Percentiles rank a stretch among this genome's conserved stretches.
phyloP scores from a whole-genome alignment of 2,797 vertebrate species.

The Ptychadena robeensis region DNA sequence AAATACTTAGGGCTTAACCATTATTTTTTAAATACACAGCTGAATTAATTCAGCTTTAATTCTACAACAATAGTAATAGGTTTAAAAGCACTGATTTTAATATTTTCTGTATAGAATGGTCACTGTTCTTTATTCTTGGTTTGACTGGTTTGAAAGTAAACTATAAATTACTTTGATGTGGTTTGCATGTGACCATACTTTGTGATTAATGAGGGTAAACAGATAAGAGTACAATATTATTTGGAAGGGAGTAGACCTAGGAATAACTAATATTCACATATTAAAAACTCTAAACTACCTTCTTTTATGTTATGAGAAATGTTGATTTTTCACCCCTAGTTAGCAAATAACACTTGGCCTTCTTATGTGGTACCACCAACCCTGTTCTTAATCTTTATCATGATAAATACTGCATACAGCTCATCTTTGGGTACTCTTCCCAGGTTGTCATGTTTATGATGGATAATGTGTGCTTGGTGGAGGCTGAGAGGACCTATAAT shows the following conservation, averaged over 20 bases:
- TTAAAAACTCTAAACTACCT: conserved; percentile 34
- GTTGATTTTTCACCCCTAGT: conserved; percentile 25
- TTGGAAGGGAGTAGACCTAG: conserved; percentile 16
- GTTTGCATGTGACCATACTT: background rate
- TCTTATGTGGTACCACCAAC: background rate
- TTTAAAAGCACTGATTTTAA: too few species aligned
- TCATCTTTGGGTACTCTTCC: background rate
- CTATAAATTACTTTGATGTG: background rate
- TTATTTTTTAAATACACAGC: too few species aligned
- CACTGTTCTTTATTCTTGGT: too few species aligned
- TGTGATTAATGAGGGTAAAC: conserved; percentile 4
- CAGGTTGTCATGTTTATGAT: background rate
- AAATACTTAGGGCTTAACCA: too few species aligned
- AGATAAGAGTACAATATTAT: too few species aligned
- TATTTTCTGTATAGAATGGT: too few species aligned
- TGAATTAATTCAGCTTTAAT: too few species aligned
- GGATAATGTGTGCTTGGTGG: background rate
- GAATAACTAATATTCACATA: conserved; percentile 46
- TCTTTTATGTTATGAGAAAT: conserved; percentile 9
- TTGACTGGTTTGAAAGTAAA: too few species aligned
- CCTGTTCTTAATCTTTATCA: background rate
- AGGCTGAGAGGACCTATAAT: background rate
- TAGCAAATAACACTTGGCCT: conserved; percentile 29
- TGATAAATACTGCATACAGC: background rate
- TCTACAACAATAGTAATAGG: too few species aligned